These are phyloP conservation scores for Zygothrica quintamaculata DNA, from an alignment of 2,888 invertebrate species.

Conservation along the genomic window DNA sequence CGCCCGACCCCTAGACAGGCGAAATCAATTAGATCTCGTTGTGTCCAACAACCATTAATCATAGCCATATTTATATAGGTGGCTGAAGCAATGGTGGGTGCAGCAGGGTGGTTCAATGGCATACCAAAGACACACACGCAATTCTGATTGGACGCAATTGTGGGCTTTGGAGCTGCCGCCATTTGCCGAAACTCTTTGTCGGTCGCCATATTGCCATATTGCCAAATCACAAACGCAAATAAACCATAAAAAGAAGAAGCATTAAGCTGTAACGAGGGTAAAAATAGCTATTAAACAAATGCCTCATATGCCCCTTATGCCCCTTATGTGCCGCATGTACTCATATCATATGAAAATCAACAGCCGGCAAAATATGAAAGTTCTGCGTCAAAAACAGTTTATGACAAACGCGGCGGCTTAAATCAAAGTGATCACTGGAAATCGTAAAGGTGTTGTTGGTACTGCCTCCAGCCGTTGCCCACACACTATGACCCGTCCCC, in stretches of 20 bases:
- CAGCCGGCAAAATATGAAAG: conserved; percentile 79
- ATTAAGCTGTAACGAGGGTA: not conserved
- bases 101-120: not conserved
- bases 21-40: conserved; percentile 68
- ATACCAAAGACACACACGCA: conserved; percentile 27
- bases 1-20: conserved; percentile 9
- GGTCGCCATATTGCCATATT: conserved; percentile 71
- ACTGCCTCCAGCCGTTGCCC: not conserved
- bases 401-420: conserved; percentile 78
- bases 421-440: conserved; percentile 70
- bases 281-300: conserved; percentile 51
- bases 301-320: too few relatives aligned
- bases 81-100: conserved; percentile 9
- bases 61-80: conserved; percentile 52
- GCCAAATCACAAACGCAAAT: conserved; percentile 77
- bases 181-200: conserved; percentile 40
- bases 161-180: conserved; percentile 62
- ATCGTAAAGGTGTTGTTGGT: conserved; percentile 63
- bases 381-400: conserved; percentile 53
- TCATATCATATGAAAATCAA: conserved; percentile 61
- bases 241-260: conserved; percentile 59
- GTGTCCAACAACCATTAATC: conserved; percentile 61
- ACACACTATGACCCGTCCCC: too few relatives aligned
- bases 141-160: conserved; percentile 63
- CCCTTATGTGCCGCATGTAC: too few relatives aligned